Conservation (phyloP, 2,797 vertebrate species). For the Zalophus californianus region DNA sequence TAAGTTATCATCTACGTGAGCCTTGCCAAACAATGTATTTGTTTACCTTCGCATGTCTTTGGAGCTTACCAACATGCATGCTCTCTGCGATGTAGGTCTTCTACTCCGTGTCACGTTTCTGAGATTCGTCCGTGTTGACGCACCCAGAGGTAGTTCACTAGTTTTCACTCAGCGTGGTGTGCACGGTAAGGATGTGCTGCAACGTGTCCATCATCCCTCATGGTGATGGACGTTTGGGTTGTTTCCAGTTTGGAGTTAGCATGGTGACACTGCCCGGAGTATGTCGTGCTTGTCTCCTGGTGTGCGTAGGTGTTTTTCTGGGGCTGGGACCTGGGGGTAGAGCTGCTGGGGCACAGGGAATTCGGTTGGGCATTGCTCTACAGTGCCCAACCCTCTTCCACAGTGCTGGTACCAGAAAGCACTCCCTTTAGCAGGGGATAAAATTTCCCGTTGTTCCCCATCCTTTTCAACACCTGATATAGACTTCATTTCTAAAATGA, state of each 20-base stretch:
- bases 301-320: background rate
- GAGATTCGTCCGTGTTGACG: background rate
- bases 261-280: background rate
- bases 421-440: background rate
- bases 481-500: slow-evolving; percentile 23
- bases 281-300: background rate
- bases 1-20: background rate
- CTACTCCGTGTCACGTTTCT: background rate
- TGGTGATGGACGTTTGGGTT: background rate
- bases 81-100: background rate
- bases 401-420: background rate
- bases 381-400: background rate
- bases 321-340: background rate
- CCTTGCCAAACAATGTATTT: background rate
- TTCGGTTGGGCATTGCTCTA: background rate
- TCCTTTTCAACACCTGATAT: background rate
- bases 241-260: background rate
- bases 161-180: too few relatives aligned
- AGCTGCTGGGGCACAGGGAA: background rate
- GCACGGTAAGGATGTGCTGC: background rate
- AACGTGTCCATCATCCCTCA: fast-evolving
- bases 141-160: background rate
- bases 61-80: background rate
- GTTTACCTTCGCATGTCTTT: background rate
- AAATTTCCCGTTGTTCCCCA: background rate